Evolutionary conservation across 2,888 invertebrate genomes (phyloP), one percentile per base, ranked within the genome.

Genomic region (Palloptera scutellata): DNA sequence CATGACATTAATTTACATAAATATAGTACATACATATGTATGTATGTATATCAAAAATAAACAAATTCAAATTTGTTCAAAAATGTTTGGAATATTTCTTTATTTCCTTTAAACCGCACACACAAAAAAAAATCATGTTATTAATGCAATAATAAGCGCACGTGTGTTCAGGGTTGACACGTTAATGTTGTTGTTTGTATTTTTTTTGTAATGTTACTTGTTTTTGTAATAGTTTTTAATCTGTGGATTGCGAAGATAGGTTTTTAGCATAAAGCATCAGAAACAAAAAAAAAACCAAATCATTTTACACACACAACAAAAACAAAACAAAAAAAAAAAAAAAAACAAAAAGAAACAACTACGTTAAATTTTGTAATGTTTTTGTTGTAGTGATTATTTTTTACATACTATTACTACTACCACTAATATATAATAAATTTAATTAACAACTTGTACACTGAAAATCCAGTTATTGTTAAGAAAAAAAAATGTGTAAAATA

Each of bases 381-480:
- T 40, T 58, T 64, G 30, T 17, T 54, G 43, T 54, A 54, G 15
- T 58, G 42, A 17, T 58, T 52, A 13, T 59, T 40, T 53, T 17
- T 11, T 53, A 30, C 64, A 64, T 60, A 67, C 54, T 64, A 45
- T 66, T 60, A 67, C 54, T 64, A 45, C 20, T 55, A 54, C 61
- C 15, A 61, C 20, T 55, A 54, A 57, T 12, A 61, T 13, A 42
- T 19, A 45, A 40, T 63, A 19, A 30, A 19, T 17, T 45, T 55
- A 20, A 66, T 55, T 53, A 61, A 54, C 60, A 48, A 48, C 42
- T 30, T 45, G 54, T 60, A 61, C 61, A 62, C 58, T 63, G 52
- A 59, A 58, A 62, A 63, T 64, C 64, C 68, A 68, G 64, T 68
- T 68, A 61, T 68, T 64, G 59, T 67, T 64, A 55, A 42, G 58